These are phyloP conservation scores for Achlya flavicornis DNA, from an alignment of 2,888 invertebrate species.

Conservation along the genomic window DNA sequence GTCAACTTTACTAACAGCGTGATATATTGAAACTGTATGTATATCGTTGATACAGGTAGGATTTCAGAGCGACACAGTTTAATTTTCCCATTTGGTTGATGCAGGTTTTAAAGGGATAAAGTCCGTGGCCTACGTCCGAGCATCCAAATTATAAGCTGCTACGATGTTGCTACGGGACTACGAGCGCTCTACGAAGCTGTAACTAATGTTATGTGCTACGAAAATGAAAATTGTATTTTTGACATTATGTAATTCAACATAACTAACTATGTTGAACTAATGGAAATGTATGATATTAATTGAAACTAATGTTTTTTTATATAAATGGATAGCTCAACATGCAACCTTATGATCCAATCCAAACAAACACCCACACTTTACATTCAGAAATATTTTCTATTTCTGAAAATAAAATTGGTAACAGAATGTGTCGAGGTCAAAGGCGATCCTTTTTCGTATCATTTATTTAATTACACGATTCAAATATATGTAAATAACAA, in stretches of 20 bases:
- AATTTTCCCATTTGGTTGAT: background rate
- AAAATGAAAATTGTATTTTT: no score
- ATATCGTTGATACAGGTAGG: background rate
- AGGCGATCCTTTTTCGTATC: slow-evolving; percentile 15
- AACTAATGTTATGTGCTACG: no score
- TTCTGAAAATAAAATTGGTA: background rate
- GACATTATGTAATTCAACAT: no score
- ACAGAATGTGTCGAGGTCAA: background rate
- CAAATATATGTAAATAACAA: slow-evolving; percentile 21
- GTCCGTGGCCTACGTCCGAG: background rate
- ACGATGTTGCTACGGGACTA: background rate
- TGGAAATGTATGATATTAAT: no score
- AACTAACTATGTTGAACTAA: no score
- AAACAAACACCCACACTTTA: no score
- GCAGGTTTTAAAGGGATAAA: background rate
- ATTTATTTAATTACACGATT: slow-evolving; percentile 24
- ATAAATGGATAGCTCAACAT: no score
- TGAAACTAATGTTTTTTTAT: no score
- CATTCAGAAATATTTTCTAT: background rate
- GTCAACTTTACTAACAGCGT: background rate
- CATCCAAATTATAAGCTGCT: slow-evolving; percentile 8
- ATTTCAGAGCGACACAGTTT: background rate
- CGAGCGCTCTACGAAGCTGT: background rate
- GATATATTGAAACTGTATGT: background rate
- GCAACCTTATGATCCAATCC: no score